Percentiles rank a stretch among this genome's conserved stretches.
phyloP scores from a whole-genome alignment of 2,113 vertebrate genomes.

The Jaculus jaculus region DNA sequence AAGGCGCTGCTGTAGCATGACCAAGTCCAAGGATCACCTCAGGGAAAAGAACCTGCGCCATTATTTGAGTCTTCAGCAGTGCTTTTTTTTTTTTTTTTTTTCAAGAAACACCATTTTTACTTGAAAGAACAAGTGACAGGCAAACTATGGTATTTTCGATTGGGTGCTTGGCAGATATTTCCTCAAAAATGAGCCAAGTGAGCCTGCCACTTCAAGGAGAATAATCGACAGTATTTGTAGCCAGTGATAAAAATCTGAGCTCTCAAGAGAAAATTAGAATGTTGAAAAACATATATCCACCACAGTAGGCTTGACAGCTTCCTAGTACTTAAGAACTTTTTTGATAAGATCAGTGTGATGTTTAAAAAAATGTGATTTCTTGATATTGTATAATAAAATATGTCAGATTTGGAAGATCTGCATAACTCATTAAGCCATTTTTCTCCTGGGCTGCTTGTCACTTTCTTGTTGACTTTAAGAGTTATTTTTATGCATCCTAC shows the following conservation, averaged over 20 bases:
- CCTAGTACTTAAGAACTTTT: background rate
- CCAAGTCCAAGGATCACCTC: background rate
- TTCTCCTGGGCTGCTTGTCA: background rate
- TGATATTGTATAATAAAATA: conserved; percentile 52
- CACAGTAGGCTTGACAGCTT: conserved; percentile 42
- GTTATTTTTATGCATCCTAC: conserved; percentile 2
- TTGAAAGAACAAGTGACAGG: conserved; percentile 29
- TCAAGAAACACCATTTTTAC: conserved; percentile 18
- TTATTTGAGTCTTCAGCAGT: background rate
- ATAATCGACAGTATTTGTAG: conserved; percentile 27
- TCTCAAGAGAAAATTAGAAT: conserved; percentile 67
- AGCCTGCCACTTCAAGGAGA: conserved; percentile 58
- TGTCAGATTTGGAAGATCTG: conserved; percentile 58
- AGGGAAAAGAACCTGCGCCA: background rate
- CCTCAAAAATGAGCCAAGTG: conserved; percentile 24
- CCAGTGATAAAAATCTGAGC: conserved; percentile 36
- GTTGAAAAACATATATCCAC: background rate
- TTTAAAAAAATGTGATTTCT: conserved; percentile 13
- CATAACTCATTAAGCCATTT: conserved; percentile 29
- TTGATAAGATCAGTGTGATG: background rate
- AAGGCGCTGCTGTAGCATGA: background rate
- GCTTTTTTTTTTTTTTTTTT: background rate
- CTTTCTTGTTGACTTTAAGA: conserved; percentile 33
- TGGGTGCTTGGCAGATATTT: conserved; percentile 40
- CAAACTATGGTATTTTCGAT: background rate